Percentiles rank a stretch among this genome's conserved stretches.
phyloP scores from a whole-genome alignment of 2,888 invertebrate species.

The Polymixis flavicincta region DNA sequence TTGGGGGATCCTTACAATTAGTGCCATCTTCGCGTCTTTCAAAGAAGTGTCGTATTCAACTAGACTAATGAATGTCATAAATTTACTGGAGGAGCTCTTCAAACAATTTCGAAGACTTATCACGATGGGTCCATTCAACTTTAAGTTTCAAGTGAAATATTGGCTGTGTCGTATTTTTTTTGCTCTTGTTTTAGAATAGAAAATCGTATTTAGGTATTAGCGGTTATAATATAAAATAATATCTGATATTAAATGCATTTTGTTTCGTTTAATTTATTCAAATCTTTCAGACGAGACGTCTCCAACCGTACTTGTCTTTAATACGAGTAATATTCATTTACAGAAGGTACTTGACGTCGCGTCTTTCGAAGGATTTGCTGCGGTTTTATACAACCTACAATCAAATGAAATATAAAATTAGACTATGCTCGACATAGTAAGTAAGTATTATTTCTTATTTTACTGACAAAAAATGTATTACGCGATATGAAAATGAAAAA shows the following conservation, averaged over 20 bases:
- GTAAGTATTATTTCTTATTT: background rate
- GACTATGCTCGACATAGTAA: background rate
- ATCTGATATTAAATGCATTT: conserved; percentile 21
- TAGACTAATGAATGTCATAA: conserved; percentile 87
- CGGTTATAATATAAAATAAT: conserved; percentile 20
- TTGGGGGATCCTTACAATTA: conserved; percentile 85
- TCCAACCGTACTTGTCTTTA: conserved; percentile 25
- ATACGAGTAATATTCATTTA: conserved; percentile 16
- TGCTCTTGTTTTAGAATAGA: conserved; percentile 27
- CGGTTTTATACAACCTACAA: conserved; percentile 11
- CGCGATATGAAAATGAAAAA: background rate
- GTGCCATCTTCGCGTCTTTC: conserved; percentile 82
- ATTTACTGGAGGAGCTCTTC: conserved; percentile 80
- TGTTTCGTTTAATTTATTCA: conserved; percentile 42
- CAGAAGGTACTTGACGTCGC: conserved; percentile 27
- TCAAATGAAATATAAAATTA: conserved; percentile 16
- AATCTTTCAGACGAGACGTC: conserved; percentile 44
- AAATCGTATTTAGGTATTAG: conserved; percentile 1
- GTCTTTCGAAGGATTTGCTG: background rate
- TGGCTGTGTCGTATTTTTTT: conserved; percentile 31
- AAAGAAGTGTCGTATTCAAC: conserved; percentile 86
- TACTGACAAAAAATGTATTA: background rate
- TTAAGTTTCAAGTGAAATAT: conserved; percentile 59
- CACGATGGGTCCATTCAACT: conserved; percentile 70
- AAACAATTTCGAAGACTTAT: conserved; percentile 80